phyloP scores from a whole-genome alignment of 2,888 invertebrate species.

The Andrena fulva region DNA sequence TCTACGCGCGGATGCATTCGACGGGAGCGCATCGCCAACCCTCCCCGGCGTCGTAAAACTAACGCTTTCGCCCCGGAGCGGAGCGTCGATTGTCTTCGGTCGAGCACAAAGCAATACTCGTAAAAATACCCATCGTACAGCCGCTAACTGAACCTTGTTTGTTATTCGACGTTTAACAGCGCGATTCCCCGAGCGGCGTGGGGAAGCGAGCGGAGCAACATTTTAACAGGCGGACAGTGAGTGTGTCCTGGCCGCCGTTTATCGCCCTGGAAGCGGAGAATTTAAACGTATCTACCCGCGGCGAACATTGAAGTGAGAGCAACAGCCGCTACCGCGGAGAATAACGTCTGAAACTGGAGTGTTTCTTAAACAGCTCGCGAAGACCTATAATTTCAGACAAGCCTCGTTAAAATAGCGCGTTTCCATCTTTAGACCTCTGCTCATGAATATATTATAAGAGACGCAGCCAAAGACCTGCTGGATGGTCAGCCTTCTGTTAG shows the following conservation, averaged over 20 bases:
- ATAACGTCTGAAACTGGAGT: background rate
- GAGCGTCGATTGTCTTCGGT: conserved; percentile 58
- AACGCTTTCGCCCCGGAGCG: conserved; percentile 32
- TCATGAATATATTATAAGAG: conserved; percentile 1
- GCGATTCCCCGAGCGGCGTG: background rate
- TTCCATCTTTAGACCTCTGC: background rate
- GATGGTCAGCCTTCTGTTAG: background rate
- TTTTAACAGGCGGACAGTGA: background rate
- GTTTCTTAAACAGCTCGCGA: background rate
- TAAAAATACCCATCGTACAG: conserved; percentile 41
- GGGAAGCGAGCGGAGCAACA: background rate
- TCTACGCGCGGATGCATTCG: conserved; percentile 44
- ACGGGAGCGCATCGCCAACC: conserved; percentile 45
- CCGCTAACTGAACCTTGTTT: conserved; percentile 17
- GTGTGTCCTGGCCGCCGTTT: background rate
- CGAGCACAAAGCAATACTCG: conserved; percentile 45
- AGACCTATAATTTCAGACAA: background rate
- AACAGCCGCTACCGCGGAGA: background rate
- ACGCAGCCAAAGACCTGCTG: background rate
- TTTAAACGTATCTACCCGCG: background rate
- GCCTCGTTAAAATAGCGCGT: conserved; percentile 10
- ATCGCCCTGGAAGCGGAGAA: background rate
- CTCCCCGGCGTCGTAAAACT: conserved; percentile 45
- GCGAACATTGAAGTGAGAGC: too few relatives aligned
- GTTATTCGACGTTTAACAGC: conserved; percentile 33